Evolutionary conservation across 2,113 vertebrate species (phyloP).

Genomic region (Tor tambroides): DNA sequence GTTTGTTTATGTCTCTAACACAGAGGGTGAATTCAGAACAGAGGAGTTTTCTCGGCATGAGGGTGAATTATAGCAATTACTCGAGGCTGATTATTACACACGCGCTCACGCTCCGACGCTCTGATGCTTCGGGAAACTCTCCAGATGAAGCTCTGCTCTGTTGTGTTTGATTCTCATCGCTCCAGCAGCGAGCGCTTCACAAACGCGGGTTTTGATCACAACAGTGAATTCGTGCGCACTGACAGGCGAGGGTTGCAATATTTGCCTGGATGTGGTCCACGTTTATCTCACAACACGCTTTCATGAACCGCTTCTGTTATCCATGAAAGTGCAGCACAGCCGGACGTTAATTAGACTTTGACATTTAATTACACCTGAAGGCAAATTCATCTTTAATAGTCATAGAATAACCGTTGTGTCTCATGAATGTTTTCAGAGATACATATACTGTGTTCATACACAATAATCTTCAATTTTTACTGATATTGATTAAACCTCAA

Average conservation of each 20-base stretch:
- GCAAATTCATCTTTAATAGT: background rate
- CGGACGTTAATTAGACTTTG: background rate
- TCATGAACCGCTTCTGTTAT: background rate
- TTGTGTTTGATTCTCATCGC: constrained; percentile 13
- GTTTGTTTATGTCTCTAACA: constrained; percentile 53
- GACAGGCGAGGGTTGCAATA: no score
- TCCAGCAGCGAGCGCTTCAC: no score
- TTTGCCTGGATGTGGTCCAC: background rate
- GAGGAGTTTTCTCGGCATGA: constrained; percentile 52
- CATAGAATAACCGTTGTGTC: background rate
- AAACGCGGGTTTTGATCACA: background rate
- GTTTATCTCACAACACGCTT: background rate
- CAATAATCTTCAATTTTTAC: background rate
- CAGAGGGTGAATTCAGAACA: constrained; percentile 47
- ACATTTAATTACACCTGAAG: constrained; percentile 6
- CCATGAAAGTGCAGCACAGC: background rate
- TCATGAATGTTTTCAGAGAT: background rate
- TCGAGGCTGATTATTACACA: constrained; percentile 31
- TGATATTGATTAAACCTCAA: background rate
- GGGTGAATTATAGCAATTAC: constrained; percentile 63
- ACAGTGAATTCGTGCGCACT: background rate
- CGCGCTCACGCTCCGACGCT: background rate
- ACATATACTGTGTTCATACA: background rate
- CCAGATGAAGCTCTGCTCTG: constrained; percentile 11
- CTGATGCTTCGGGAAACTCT: constrained; percentile 10